phyloP scores from a whole-genome alignment of 2,113 vertebrate species.

The Brachypodius melanocephalos region DNA sequence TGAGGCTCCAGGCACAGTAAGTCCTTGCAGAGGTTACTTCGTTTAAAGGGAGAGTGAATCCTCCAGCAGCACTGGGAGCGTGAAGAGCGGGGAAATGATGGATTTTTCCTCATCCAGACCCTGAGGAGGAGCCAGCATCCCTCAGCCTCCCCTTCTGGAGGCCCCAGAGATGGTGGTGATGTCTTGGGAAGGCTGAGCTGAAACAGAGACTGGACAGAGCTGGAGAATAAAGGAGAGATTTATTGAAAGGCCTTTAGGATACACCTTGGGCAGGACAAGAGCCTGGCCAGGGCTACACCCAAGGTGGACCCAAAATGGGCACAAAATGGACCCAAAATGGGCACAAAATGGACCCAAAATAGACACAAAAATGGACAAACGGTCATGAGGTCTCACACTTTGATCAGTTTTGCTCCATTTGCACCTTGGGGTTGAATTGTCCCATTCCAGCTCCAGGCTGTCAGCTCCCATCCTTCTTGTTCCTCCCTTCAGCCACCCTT shows the following conservation, averaged over 20 bases:
- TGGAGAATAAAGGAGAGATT: neutral
- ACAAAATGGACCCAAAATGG: neutral
- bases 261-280: neutral
- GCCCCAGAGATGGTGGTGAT: fast-evolving
- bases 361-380: too few species aligned
- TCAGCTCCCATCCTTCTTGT: neutral
- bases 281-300: neutral
- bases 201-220: neutral
- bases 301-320: neutral
- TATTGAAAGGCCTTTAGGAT: neutral
- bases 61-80: neutral
- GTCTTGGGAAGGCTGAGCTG: neutral
- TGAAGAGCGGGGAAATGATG: neutral
- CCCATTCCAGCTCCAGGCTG: too few species aligned
- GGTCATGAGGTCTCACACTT: too few species aligned
- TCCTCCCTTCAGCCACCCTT: too few species aligned
- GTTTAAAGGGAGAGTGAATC: neutral
- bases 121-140: neutral
- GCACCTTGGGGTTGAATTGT: too few species aligned
- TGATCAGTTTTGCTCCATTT: too few species aligned
- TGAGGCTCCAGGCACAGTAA: neutral
- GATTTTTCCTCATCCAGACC: neutral
- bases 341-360: too few species aligned
- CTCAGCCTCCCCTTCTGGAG: neutral
- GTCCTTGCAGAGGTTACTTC: neutral